A percentile compares a stretch with the other conserved stretches of the same genome.
phyloP scores from a whole-genome alignment of 2,797 vertebrate genomes.

The Smutsia gigantea region DNA sequence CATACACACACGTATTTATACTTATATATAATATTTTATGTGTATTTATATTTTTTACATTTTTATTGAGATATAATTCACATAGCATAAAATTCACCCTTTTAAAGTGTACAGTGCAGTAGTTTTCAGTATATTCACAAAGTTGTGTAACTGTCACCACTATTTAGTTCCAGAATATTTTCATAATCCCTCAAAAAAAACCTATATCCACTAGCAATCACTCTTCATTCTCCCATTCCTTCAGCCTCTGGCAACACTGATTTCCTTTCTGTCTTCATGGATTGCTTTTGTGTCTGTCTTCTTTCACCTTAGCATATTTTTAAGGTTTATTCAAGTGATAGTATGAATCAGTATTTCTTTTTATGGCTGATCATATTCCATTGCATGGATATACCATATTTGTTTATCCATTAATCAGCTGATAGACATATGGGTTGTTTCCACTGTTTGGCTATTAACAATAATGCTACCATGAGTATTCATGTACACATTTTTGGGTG shows the following conservation, averaged over 20 bases:
- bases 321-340: neutral
- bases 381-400: neutral
- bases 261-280: neutral
- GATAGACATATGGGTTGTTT: too few relatives aligned
- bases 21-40: too few relatives aligned
- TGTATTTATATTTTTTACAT: neutral
- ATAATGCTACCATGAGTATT: neutral
- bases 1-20: too few relatives aligned
- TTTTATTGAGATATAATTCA: neutral
- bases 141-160: neutral
- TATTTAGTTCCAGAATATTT: constrained; percentile 31
- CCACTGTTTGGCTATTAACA: neutral
- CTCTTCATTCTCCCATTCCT: neutral
- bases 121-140: constrained; percentile 10
- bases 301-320: neutral
- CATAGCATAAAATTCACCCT: neutral
- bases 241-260: neutral
- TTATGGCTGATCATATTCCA: neutral
- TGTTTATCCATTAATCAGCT: neutral
- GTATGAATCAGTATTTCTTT: neutral
- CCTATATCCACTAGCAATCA: neutral
- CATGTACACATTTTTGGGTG: neutral
- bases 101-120: neutral
- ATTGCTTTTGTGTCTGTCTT: neutral
- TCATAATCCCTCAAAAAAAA: neutral